A percentile compares a stretch with the other conserved stretches of the same genome.
These are phyloP conservation scores for Erannis defoliaria DNA, from an alignment of 2,888 invertebrate genomes.

Conservation along the genomic window DNA sequence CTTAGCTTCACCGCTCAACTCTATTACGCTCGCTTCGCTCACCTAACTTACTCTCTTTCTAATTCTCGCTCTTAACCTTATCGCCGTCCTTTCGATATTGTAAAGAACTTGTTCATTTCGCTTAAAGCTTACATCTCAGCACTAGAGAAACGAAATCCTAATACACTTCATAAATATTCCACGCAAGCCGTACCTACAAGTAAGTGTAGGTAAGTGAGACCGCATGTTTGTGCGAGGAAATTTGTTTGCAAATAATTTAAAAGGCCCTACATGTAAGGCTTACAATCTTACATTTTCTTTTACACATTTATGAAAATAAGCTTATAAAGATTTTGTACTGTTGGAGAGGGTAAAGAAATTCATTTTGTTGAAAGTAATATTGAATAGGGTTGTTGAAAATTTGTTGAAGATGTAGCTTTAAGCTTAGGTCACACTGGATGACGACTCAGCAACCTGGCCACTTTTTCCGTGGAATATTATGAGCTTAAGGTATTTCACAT, in stretches of 20 bases:
- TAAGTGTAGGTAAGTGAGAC: conserved; percentile 41
- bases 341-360: conserved; percentile 1
- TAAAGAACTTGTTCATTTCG: neutral
- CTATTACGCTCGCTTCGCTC: neutral
- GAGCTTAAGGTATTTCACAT: too few relatives aligned
- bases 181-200: conserved; percentile 33
- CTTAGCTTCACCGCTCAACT: neutral
- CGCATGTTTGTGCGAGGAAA: conserved; percentile 44
- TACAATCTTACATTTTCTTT: conserved; percentile 20
- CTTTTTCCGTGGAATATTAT: too few relatives aligned
- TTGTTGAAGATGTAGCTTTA: too few relatives aligned
- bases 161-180: conserved; percentile 44
- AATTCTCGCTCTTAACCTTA: too few relatives aligned
- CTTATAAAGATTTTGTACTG: neutral
- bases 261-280: conserved; percentile 20
- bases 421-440: too few relatives aligned
- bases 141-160: conserved; percentile 2
- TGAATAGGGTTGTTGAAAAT: neutral
- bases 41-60: too few relatives aligned
- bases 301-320: conserved; percentile 16
- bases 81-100: too few relatives aligned
- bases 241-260: conserved; percentile 50
- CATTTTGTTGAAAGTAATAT: conserved; percentile 5
- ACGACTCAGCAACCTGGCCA: too few relatives aligned
- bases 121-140: neutral